Conservation (phyloP, 2,113 vertebrate genomes). For the Hiodon alosoides region DNA sequence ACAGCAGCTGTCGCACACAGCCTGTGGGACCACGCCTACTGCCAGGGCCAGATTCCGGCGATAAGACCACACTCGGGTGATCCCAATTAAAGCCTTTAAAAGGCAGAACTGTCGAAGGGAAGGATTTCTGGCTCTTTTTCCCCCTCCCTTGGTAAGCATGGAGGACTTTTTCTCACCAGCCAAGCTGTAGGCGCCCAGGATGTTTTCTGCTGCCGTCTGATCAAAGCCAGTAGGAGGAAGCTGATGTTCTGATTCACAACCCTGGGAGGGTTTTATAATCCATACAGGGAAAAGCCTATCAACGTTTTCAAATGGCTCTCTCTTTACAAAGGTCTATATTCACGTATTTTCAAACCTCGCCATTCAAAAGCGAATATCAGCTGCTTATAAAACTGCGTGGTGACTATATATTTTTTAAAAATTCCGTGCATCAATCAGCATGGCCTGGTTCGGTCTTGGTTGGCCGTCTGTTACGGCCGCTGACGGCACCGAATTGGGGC, state of each 20-base stretch:
- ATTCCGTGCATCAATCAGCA: too few species aligned
- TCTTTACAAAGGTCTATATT: neutral
- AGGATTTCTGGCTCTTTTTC: too few species aligned
- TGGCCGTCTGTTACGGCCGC: too few species aligned
- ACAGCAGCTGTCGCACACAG: neutral
- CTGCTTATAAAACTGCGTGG: too few species aligned
- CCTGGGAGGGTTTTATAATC: constrained; percentile 4
- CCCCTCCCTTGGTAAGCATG: neutral
- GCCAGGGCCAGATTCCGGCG: too few species aligned
- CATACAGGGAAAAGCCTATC: neutral
- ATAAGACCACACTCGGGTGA: too few species aligned
- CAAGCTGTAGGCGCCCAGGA: constrained; percentile 9
- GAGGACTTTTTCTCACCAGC: constrained; percentile 10
- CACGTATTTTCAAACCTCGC: neutral
- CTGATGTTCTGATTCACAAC: constrained; percentile 15
- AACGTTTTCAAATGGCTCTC: neutral
- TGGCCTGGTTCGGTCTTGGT: too few species aligned
- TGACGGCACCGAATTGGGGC: neutral
- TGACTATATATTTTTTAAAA: too few species aligned
- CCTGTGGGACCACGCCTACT: too few species aligned
- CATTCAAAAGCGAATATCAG: too few species aligned
- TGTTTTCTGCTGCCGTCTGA: constrained; percentile 5
- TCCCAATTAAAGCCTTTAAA: too few species aligned
- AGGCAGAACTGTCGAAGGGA: too few species aligned
- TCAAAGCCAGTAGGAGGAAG: constrained; percentile 14